Evolutionary conservation across 2,888 invertebrate species (phyloP).

Genomic region (Ethmia dodecea): DNA sequence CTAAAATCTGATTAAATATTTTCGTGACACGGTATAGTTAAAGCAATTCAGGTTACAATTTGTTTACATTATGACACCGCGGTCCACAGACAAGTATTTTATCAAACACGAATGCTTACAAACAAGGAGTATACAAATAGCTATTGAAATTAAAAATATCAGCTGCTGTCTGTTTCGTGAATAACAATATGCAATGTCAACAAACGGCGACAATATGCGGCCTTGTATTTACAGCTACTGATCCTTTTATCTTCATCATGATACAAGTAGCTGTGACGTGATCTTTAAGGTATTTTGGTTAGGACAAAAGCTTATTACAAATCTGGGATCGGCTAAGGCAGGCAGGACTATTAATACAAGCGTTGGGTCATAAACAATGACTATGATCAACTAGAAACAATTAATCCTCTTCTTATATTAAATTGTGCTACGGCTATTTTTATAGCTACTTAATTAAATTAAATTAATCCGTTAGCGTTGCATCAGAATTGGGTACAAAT

Average conservation of each 20-base stretch:
- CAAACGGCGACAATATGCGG: conserved; percentile 37
- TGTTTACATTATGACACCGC: conserved; percentile 28
- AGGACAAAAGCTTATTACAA: conserved; percentile 24
- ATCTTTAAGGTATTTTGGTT: conserved; percentile 36
- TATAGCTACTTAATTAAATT: too few relatives aligned
- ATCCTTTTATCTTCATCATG: conserved; percentile 43
- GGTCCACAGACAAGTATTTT: conserved; percentile 26
- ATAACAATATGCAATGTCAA: conserved; percentile 25
- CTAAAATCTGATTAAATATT: conserved; percentile 23
- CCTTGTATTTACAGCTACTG: conserved; percentile 38
- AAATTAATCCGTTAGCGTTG: too few relatives aligned
- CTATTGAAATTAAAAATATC: conserved; percentile 36
- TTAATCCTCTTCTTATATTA: too few relatives aligned
- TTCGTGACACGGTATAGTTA: conserved; percentile 35
- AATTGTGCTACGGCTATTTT: too few relatives aligned
- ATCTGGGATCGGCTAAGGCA: conserved; percentile 27
- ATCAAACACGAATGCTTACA: conserved; percentile 30
- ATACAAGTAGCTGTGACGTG: conserved; percentile 31
- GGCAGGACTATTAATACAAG: conserved; percentile 25
- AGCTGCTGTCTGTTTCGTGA: conserved; percentile 22
- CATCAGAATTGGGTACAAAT: too few relatives aligned
- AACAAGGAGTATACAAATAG: conserved; percentile 24
- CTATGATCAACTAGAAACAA: conserved; percentile 9
- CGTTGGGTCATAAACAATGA: conserved; percentile 19
- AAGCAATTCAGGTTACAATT: conserved; percentile 31